Conservation (phyloP, 2,888 invertebrate species). For the Brenthis daphne region DNA sequence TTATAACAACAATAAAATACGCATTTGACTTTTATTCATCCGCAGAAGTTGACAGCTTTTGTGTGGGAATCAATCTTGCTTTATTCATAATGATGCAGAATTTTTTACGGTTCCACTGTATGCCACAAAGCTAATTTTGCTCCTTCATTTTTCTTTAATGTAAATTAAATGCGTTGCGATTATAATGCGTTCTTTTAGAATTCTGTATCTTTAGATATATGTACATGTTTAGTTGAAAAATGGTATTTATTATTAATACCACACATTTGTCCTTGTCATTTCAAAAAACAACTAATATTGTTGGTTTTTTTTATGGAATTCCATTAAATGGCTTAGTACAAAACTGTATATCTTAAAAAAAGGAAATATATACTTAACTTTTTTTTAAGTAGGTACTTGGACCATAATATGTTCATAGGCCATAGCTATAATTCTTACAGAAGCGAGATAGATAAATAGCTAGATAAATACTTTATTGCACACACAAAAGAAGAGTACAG, state of each 20-base stretch:
- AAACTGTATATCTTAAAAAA: too few relatives aligned
- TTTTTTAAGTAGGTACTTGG: too few relatives aligned
- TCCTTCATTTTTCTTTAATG: constrained; percentile 52
- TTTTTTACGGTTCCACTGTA: constrained; percentile 63
- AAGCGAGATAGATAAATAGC: too few relatives aligned
- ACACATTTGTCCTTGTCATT: constrained; percentile 31
- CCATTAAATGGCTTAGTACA: too few relatives aligned
- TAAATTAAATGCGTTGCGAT: constrained; percentile 36
- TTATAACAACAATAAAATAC: constrained; percentile 73
- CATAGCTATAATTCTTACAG: too few relatives aligned
- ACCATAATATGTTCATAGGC: too few relatives aligned
- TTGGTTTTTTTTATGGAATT: too few relatives aligned
- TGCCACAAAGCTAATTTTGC: constrained; percentile 72
- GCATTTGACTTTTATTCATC: constrained; percentile 60
- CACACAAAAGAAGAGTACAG: too few relatives aligned
- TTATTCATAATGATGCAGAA: constrained; percentile 72
- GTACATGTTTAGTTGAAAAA: constrained; percentile 21
- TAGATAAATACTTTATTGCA: too few relatives aligned
- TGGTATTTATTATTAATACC: constrained; percentile 40
- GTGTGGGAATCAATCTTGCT: constrained; percentile 75
- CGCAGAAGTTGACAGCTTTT: constrained; percentile 69
- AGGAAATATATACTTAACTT: too few relatives aligned
- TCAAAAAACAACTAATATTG: not conserved
- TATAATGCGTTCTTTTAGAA: constrained; percentile 35
- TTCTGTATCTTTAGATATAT: constrained; percentile 41